Percentiles rank a stretch among this genome's conserved stretches.
Conservation (phyloP, 2,888 invertebrate species). For the Orchestes rusci region DNA sequence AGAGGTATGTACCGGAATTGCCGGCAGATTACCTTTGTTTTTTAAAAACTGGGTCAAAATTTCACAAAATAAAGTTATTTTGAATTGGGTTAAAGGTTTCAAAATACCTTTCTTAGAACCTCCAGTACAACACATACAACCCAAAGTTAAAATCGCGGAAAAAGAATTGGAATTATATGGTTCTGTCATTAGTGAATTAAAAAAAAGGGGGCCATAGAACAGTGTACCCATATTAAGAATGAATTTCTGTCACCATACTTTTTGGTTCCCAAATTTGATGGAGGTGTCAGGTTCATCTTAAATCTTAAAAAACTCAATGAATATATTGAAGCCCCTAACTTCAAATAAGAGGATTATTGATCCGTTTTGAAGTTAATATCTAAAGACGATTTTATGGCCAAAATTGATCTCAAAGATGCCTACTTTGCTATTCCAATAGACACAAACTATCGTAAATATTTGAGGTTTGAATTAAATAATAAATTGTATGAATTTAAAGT, state of each 20-base stretch:
- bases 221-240: slow-evolving; percentile 4
- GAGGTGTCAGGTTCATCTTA: slow-evolving; percentile 23
- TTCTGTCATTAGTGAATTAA: slow-evolving; percentile 5
- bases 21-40: slow-evolving; percentile 1
- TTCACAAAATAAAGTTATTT: slow-evolving; percentile 6
- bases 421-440: background rate
- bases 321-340: slow-evolving; percentile 20
- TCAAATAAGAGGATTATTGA: slow-evolving; percentile 30
- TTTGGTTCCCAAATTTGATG: slow-evolving; percentile 8
- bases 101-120: slow-evolving; percentile 7
- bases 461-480: background rate
- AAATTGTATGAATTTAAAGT: background rate
- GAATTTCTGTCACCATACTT: slow-evolving; percentile 10
- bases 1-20: slow-evolving; percentile 1
- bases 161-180: slow-evolving; percentile 4
- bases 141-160: background rate
- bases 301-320: background rate
- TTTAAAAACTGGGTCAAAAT: slow-evolving; percentile 2
- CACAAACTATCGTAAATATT: background rate
- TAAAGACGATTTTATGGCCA: slow-evolving; percentile 16
- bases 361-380: slow-evolving; percentile 23
- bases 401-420: slow-evolving; percentile 17
- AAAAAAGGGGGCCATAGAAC: slow-evolving; percentile 4
- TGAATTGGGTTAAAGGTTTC: slow-evolving; percentile 9
- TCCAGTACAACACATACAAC: slow-evolving; percentile 2